Evolutionary conservation across 2,797 vertebrate genomes (phyloP), one percentile per base, ranked within the genome.

Genomic region (Acipenser oxyrinchus): DNA sequence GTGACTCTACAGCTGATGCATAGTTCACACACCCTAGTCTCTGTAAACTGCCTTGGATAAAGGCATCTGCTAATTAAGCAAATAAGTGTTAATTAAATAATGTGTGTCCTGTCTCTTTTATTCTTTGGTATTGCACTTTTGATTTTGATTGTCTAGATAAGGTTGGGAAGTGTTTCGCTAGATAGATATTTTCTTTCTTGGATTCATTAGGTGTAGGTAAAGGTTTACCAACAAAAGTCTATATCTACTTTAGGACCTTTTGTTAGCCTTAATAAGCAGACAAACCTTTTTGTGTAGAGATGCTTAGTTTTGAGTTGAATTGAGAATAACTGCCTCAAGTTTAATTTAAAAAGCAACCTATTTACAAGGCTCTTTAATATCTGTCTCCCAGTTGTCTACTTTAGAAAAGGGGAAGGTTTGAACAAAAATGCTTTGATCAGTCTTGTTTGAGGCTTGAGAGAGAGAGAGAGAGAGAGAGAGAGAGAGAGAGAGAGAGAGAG

Each of bases 381-480:
- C 52, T n/a, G n/a, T 9, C n/a, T 55, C 52, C 3, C 52, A 55
- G 9, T 55, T 55, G 63, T 70, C 77, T 72, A 76, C 72, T 82
- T 82, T 75, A 76, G 68, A 77, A 77, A 51, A 76, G 71, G 64
- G 68, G 71, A 60, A 78, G 78, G 73, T 73, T 70, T 70, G 73
- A 65, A 72, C 12, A 48, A 63, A 76, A 70, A 75, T 77, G 78
- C 75, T 84, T 88, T 86, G 82, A 86, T 79, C 80, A 76, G 74
- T 70, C 73, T 82, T 79, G 81, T 84, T 76, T 79, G 48, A 64
- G 72, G 79, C 80, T 80, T 82, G 76, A 74, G 82, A 72, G 71
- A 73, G 65, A 81, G n/a, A n/a, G n/a, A n/a, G n/a, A n/a, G 15
- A 37, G 23, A 37, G 23, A 37, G 23, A 37, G 23, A 37, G 23